phyloP scores from a whole-genome alignment of 2,888 invertebrate genomes.

The Chironomus tentans region DNA sequence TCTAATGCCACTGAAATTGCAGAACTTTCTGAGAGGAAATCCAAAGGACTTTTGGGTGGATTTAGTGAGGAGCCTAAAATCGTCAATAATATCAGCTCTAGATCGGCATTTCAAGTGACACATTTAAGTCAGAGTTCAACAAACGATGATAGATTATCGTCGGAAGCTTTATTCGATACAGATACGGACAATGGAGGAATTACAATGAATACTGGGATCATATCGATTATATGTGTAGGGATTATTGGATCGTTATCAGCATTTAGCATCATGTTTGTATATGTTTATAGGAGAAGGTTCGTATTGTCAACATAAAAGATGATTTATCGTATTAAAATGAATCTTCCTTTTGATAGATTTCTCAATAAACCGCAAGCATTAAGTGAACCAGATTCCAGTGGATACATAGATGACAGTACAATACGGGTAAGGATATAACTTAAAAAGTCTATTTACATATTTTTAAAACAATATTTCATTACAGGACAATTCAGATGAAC shows the following conservation, averaged over 20 bases:
- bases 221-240: constrained; percentile 61
- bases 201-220: constrained; percentile 45
- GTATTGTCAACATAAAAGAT: too few relatives aligned
- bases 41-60: constrained; percentile 36
- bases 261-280: constrained; percentile 56
- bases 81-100: constrained; percentile 32
- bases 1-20: constrained; percentile 10
- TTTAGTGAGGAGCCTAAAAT: constrained; percentile 37
- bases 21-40: constrained; percentile 32
- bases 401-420: constrained; percentile 75
- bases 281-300: constrained; percentile 52
- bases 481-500: constrained; percentile 87
- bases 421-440: constrained; percentile 54
- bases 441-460: background rate
- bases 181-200: constrained; percentile 11
- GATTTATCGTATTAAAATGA: too few relatives aligned
- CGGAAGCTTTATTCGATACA: constrained; percentile 33
- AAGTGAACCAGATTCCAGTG: constrained; percentile 78
- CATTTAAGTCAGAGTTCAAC: background rate
- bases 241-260: constrained; percentile 55
- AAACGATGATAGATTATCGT: constrained; percentile 36
- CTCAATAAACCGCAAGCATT: constrained; percentile 75
- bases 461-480: constrained; percentile 33
- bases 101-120: constrained; percentile 11
- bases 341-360: constrained; percentile 41